Base-by-base conservation (phyloP, 1,140 invertebrate species). In the Adelges cooleyi region DNA sequence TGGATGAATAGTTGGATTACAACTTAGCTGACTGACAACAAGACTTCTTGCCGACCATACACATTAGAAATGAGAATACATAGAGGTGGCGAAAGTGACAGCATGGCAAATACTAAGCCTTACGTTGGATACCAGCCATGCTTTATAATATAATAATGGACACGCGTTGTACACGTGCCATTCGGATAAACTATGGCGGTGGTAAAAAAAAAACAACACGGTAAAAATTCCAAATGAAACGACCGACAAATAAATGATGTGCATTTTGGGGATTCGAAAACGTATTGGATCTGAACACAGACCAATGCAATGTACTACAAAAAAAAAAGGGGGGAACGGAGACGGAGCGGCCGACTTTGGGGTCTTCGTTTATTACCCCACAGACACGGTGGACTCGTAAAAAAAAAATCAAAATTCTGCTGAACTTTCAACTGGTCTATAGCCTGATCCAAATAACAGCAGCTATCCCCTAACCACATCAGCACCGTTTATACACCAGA, bases 351-450 rank as follows among this genome's bases (percentile, higher is more conserved):
- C 33, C 33, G 18, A 25, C 53, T 46, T 38, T n/a, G 18, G 17
- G 6, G n/a, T n/a, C 23, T 33, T 33, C 56, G 56, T 62, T 62
- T 62, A 62, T 62, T 62, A 42, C 17, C 15, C 40, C 25, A 25
- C 44, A 23, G 56, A 62, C 44, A 29, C 23, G 42, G 25, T 46
- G 23, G 56, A 62, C 44, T 46, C 23, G 42, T 48, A 62, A 62
- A 62, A 59, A n/a, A n/a, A n/a, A n/a, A n/a, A n/a, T n/a, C n/a
- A n/a, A n/a, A 62, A 62, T 62, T 42, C 42, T 27, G 56, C 56
- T 48, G 56, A 62, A 62, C 46, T 44, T 62, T 48, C 56, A 62
- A 25, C 56, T 46, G 25, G 40, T 62, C 11, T 62, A 62, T 44
- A 44, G 5, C 40, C 11, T 33, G 5, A 33, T 33, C 11, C 29